Evolutionary conservation across 2,888 invertebrate genomes (phyloP), one percentile per base, ranked within the genome.

Genomic region (Poecilus cupreus): DNA sequence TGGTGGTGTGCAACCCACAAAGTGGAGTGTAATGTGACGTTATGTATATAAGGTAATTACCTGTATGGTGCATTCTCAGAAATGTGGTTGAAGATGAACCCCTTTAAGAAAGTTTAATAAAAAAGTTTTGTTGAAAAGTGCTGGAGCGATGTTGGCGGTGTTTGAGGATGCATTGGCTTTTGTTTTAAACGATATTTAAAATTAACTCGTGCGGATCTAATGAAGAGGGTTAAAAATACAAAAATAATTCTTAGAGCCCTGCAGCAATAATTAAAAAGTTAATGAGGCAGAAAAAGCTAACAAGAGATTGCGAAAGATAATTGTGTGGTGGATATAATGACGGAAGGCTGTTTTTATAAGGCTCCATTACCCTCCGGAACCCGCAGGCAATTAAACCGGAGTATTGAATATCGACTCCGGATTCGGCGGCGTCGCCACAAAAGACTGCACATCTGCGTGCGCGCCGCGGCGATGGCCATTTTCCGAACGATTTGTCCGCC

Each of bases 211-310:
- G 32, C 32, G 32, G 5, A 32, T 32, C 32, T 32, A 32, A 32
- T 32, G 32, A 32, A 32, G 2, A 32, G 32, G 32, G 60, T 26
- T 24, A 60, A 24, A 24, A 60, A 60, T 60, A 60, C 24, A 60
- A 60, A 60, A 26, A 60, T n/a, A 60, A 60, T 60, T 13, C 3
- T 26, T 11, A 10, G 24, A 4, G 26, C 60, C 26, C 60, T 13
- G 60, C 60, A 22, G 60, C 24, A 60, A 26, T 60, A 60, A 60
- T 60, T 60, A 60, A 60, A 60, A 60, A 60, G 26, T 60, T 60
- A 60, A 60, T 60, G 60, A 60, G 60, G 60, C 26, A 26, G 60
- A 60, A 60, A 57, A 26, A 24, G n/a, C 5, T 24, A 60, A 26
- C 11, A 60, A 24, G 24, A 60, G 11, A 0, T 32, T 32, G 4